Conservation (phyloP, 2,113 vertebrate genomes). For the Larimichthys crocea region DNA sequence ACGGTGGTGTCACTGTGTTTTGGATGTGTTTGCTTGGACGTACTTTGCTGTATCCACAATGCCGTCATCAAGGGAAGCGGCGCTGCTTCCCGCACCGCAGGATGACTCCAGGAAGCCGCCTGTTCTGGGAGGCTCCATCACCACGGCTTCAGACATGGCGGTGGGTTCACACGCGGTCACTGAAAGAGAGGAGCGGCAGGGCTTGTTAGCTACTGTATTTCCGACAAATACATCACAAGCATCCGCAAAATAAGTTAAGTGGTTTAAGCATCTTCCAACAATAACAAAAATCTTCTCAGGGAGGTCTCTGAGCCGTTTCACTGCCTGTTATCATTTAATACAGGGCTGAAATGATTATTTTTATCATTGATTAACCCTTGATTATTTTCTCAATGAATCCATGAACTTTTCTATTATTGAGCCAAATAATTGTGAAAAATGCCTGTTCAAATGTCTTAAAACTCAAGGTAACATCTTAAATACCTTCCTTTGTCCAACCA, state of each 20-base stretch:
- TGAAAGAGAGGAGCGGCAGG: slow-evolving; percentile 43
- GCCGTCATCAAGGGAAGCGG: slow-evolving; percentile 64
- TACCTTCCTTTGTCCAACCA: no score
- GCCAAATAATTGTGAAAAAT: not conserved
- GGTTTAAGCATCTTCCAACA: no score
- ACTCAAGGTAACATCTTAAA: no score
- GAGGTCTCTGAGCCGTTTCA: not conserved
- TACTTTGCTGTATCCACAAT: slow-evolving; percentile 77
- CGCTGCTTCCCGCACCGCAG: slow-evolving; percentile 1
- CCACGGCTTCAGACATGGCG: slow-evolving; percentile 63
- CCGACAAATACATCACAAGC: not conserved
- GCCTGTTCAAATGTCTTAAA: not conserved
- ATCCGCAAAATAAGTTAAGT: not conserved
- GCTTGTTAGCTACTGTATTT: not conserved
- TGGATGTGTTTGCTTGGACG: slow-evolving; percentile 35
- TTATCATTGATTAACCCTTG: not conserved
- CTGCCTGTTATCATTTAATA: not conserved
- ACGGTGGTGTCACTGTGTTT: not conserved
- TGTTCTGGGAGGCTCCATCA: slow-evolving; percentile 65
- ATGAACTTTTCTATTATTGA: no score
- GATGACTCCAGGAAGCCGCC: slow-evolving; percentile 52
- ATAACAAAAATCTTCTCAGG: no score
- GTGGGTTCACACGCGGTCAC: slow-evolving; percentile 84
- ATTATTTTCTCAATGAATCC: not conserved
- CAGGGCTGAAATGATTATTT: not conserved